Conservation (phyloP, 2,113 vertebrate genomes). For the Microtus ochrogaster region DNA sequence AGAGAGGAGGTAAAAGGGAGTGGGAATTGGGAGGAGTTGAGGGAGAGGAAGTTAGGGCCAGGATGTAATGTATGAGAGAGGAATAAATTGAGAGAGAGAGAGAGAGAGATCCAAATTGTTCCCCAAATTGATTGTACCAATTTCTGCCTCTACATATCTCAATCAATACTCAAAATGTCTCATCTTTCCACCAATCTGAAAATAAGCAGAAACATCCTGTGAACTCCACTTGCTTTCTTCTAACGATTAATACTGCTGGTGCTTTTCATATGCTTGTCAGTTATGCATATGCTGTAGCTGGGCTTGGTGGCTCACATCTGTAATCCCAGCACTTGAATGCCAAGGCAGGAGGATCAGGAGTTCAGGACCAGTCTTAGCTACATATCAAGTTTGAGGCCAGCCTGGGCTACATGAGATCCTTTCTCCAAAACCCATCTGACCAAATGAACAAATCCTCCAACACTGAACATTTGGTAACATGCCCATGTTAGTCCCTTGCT, state of each 20-base stretch:
- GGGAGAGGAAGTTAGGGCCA: background rate
- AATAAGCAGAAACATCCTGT: slow-evolving; percentile 11
- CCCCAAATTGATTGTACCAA: background rate
- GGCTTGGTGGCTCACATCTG: background rate
- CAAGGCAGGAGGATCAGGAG: background rate
- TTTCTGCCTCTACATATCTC: background rate
- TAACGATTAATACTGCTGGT: background rate
- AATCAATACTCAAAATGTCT: background rate
- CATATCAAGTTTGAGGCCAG: background rate
- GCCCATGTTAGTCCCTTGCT: slow-evolving; percentile 24
- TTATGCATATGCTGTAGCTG: background rate
- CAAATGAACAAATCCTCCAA: background rate
- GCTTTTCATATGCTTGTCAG: slow-evolving; percentile 28
- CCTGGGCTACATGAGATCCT: background rate
- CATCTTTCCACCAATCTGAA: slow-evolving; percentile 22
- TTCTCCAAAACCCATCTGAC: background rate
- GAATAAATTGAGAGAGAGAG: background rate
- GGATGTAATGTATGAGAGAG: background rate
- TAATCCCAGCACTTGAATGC: background rate
- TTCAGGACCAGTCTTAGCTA: background rate
- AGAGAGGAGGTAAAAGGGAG: background rate
- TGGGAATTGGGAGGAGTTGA: background rate
- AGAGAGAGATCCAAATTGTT: background rate
- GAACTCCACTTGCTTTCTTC: slow-evolving; percentile 48
- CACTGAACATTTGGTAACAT: background rate